Percentiles rank a stretch among this genome's conserved stretches.
These are phyloP conservation scores for Heteromurus nitidus DNA, from an alignment of 2,888 invertebrate genomes.

Conservation along the genomic window DNA sequence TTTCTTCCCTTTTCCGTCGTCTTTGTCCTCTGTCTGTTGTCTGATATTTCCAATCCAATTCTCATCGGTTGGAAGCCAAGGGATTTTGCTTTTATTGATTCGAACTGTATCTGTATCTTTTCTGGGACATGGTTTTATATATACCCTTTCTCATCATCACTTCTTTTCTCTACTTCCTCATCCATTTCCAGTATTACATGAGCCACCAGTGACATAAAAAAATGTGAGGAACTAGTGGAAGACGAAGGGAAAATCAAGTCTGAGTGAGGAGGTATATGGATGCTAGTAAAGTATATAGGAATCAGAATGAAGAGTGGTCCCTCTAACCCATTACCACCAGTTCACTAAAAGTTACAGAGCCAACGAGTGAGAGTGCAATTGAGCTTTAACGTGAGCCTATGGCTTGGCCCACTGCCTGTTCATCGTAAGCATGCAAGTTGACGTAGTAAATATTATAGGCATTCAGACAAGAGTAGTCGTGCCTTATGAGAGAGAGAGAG, in stretches of 20 bases:
- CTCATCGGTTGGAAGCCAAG: slow-evolving; percentile 64
- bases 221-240: too few species aligned
- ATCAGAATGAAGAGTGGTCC: slow-evolving; percentile 30
- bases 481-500: too few species aligned
- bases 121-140: slow-evolving; percentile 65
- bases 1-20: slow-evolving; percentile 11
- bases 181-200: slow-evolving; percentile 39
- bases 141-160: slow-evolving; percentile 70
- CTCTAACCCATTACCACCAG: slow-evolving; percentile 52
- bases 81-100: slow-evolving; percentile 71
- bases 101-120: slow-evolving; percentile 67
- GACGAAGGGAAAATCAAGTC: slow-evolving; percentile 12
- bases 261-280: neutral
- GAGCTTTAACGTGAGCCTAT: slow-evolving; percentile 35
- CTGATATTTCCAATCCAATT: slow-evolving; percentile 71
- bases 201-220: slow-evolving; percentile 36
- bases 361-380: slow-evolving; percentile 31
- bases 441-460: slow-evolving; percentile 21
- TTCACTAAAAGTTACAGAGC: slow-evolving; percentile 45
- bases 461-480: slow-evolving; percentile 12
- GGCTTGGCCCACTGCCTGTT: slow-evolving; percentile 19
- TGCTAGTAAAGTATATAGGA: neutral
- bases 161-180: slow-evolving; percentile 52
- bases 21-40: slow-evolving; percentile 51
- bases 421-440: neutral